Evolutionary conservation across 2,797 vertebrate genomes (phyloP).

Genomic region (Platalea minor): DNA sequence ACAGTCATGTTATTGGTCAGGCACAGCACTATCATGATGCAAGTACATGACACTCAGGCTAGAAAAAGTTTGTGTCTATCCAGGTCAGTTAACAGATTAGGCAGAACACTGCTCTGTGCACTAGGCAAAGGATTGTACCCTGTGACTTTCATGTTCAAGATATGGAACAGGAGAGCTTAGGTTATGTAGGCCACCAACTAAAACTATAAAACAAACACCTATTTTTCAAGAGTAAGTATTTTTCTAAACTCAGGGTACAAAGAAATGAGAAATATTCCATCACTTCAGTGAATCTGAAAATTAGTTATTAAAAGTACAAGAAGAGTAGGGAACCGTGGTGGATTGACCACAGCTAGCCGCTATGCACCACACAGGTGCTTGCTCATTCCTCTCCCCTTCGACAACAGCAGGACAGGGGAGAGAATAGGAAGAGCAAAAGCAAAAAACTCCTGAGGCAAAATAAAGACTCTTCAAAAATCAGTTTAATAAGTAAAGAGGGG

Average conservation of each 20-base stretch:
- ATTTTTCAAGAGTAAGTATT: neutral
- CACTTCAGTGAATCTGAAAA: neutral
- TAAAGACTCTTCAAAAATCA: neutral
- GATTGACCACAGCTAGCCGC: neutral
- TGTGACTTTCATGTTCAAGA: neutral
- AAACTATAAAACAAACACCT: neutral
- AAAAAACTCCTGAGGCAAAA: neutral
- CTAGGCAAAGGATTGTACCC: neutral
- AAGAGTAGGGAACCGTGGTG: neutral
- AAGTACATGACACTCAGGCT: neutral
- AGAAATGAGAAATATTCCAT: neutral
- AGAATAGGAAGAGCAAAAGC: neutral
- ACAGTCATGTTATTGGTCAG: neutral
- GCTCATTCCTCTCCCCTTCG: neutral
- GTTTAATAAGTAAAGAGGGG: neutral
- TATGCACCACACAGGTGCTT: neutral
- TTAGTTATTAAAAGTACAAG: neutral
- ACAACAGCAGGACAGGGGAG: neutral
- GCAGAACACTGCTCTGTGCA: neutral
- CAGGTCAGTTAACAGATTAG: neutral
- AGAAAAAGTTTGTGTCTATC: neutral
- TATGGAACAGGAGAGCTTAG: neutral
- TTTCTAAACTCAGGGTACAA: neutral
- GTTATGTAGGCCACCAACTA: neutral
- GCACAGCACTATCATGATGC: neutral